Percentiles rank a stretch among this genome's conserved stretches.
Evolutionary conservation across 1,140 invertebrate species (phyloP).

Genomic region (Drosophila elegans): DNA sequence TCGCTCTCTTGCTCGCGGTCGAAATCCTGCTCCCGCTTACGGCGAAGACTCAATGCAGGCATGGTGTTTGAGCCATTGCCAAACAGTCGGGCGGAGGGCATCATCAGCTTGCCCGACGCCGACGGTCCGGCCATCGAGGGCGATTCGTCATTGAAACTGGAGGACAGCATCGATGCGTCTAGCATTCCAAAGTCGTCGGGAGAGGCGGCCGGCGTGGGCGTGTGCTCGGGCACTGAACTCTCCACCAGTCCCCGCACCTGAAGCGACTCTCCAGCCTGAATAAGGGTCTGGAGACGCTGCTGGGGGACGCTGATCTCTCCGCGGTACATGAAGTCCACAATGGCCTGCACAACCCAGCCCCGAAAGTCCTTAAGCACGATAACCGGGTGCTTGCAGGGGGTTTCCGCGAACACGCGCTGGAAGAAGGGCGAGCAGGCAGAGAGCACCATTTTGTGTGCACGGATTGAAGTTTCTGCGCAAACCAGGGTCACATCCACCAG

Average conservation of each 20-base stretch:
- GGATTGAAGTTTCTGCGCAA: slow-evolving; percentile 92
- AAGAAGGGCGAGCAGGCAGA: slow-evolving; percentile 96
- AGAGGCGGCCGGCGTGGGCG: slow-evolving; percentile 87
- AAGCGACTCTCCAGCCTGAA: slow-evolving; percentile 93
- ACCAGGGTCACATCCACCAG: slow-evolving; percentile 95
- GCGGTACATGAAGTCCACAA: slow-evolving; percentile 96
- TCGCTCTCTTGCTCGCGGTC: slow-evolving; percentile 67
- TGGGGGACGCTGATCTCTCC: slow-evolving; percentile 95
- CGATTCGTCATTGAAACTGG: slow-evolving; percentile 76
- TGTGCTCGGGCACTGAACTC: slow-evolving; percentile 88
- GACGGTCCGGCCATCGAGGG: slow-evolving; percentile 69
- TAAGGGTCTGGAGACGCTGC: slow-evolving; percentile 91
- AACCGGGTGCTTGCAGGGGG: slow-evolving; percentile 96
- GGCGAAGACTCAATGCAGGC: slow-evolving; percentile 64
- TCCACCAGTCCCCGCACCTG: slow-evolving; percentile 92
- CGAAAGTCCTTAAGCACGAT: slow-evolving; percentile 95
- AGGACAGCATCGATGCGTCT: slow-evolving; percentile 67
- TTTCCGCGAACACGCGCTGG: slow-evolving; percentile 94
- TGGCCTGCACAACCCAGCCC: slow-evolving; percentile 93
- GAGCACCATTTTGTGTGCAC: slow-evolving; percentile 95
- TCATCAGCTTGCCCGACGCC: slow-evolving; percentile 61
- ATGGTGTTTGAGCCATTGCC: slow-evolving; percentile 63
- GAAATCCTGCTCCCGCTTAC: slow-evolving; percentile 81
- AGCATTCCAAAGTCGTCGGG: slow-evolving; percentile 86
- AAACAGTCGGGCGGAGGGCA: slow-evolving; percentile 70